Conservation (phyloP, 1,140 invertebrate genomes). For the fruit fly (Drosophila melanogaster) region DNA sequence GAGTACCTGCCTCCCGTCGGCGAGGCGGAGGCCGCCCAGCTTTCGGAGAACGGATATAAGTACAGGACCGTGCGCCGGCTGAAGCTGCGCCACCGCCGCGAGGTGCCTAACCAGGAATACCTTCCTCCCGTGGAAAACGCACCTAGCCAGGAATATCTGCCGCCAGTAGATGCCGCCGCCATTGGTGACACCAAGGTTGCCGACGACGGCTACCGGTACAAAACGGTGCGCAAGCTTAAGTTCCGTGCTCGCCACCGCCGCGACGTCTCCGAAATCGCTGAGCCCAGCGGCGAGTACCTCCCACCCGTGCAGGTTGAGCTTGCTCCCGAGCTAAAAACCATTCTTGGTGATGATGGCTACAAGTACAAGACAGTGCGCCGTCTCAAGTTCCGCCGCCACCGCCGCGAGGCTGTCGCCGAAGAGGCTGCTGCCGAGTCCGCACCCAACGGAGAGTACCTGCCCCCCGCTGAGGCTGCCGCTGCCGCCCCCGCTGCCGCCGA, state of each 20-base stretch:
- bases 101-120: slow-evolving; percentile 45
- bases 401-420: slow-evolving; percentile 65
- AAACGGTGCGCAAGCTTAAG: slow-evolving; percentile 6
- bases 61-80: slow-evolving; percentile 69
- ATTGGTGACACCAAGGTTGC: neutral
- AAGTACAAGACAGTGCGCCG: slow-evolving; percentile 71
- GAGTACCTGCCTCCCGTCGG: slow-evolving; percentile 2
- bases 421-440: slow-evolving; percentile 45
- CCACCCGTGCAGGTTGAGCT: slow-evolving; percentile 3
- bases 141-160: slow-evolving; percentile 3
- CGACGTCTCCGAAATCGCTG: slow-evolving; percentile 40
- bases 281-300: slow-evolving; percentile 3
- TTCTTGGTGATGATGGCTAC: slow-evolving; percentile 50
- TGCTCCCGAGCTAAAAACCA: neutral
- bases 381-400: slow-evolving; percentile 58
- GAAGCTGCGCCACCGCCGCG: slow-evolving; percentile 64
- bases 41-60: slow-evolving; percentile 52
- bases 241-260: slow-evolving; percentile 4
- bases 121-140: slow-evolving; percentile 62
- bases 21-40: neutral
- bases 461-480: slow-evolving; percentile 55
- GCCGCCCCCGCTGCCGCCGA: slow-evolving; percentile 13
- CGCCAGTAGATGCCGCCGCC: slow-evolving; percentile 41
- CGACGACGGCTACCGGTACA: neutral
- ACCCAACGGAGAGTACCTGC: slow-evolving; percentile 68